Evolutionary conservation across 2,797 vertebrate species (phyloP).

Genomic region (Myoxocephalus aenaeus): DNA sequence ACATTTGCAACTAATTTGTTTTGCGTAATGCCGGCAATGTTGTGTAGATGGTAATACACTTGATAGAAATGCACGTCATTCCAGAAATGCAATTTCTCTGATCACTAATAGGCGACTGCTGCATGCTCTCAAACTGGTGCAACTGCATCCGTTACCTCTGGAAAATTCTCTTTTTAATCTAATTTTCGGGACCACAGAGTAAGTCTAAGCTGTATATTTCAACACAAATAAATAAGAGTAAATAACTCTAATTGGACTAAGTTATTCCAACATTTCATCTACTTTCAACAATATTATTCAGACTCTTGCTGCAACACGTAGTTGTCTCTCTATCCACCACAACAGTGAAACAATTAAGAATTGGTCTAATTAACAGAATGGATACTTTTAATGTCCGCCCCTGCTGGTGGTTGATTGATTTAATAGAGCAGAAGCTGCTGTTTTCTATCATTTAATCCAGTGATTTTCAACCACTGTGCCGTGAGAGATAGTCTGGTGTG

Average conservation of each 20-base stretch:
- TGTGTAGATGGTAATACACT: neutral
- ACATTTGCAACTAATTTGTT: neutral
- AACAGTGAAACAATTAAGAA: neutral
- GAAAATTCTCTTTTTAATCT: neutral
- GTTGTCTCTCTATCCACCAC: neutral
- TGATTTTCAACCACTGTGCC: no score
- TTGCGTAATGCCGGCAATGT: neutral
- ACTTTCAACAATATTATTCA: neutral
- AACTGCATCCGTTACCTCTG: slow-evolving; percentile 5
- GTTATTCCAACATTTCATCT: neutral
- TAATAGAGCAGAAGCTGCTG: neutral
- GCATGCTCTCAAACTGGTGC: neutral
- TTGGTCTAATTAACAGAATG: neutral
- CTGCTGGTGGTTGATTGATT: neutral
- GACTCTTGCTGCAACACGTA: neutral
- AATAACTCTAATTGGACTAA: neutral
- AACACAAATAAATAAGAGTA: neutral
- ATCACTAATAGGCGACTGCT: neutral
- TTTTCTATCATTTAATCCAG: neutral
- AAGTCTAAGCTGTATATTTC: neutral
- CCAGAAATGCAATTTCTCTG: slow-evolving; percentile 1
- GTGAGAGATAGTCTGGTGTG: no score
- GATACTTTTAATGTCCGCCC: neutral
- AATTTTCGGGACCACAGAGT: neutral
- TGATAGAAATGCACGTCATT: neutral